Percentiles rank a stretch among this genome's conserved stretches.
These are phyloP conservation scores for Clostera curtula DNA, from an alignment of 2,888 invertebrate species.

Conservation along the genomic window DNA sequence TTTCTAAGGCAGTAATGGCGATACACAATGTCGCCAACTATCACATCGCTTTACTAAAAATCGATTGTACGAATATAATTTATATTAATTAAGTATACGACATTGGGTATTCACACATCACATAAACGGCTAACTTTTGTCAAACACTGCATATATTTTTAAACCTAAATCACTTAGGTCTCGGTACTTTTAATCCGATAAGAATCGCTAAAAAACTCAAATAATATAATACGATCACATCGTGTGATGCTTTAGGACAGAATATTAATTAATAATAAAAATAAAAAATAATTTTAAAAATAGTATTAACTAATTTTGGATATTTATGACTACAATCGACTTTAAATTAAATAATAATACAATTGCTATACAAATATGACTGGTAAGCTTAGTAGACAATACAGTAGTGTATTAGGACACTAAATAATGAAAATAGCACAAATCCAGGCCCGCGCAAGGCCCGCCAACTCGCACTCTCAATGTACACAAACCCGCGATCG, in stretches of 20 bases:
- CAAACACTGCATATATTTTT: slow-evolving; percentile 36
- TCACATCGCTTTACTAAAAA: slow-evolving; percentile 29
- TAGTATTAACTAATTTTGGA: slow-evolving; percentile 73
- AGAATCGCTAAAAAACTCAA: slow-evolving; percentile 45
- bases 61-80: slow-evolving; percentile 24
- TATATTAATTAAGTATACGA: slow-evolving; percentile 24
- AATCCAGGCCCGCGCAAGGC: slow-evolving; percentile 32
- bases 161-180: slow-evolving; percentile 37
- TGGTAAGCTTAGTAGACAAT: slow-evolving; percentile 72
- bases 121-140: slow-evolving; percentile 34
- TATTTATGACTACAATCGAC: slow-evolving; percentile 73
- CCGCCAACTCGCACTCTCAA: slow-evolving; percentile 37
- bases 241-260: slow-evolving; percentile 59
- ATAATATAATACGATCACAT: slow-evolving; percentile 52
- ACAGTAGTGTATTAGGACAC: slow-evolving; percentile 64
- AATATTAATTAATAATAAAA: slow-evolving; percentile 46
- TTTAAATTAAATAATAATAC: slow-evolving; percentile 70
- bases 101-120: slow-evolving; percentile 25
- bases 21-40: slow-evolving; percentile 26
- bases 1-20: slow-evolving; percentile 26
- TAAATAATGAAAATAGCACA: slow-evolving; percentile 68
- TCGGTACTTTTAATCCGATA: slow-evolving; percentile 34
- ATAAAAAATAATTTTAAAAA: slow-evolving; percentile 53
- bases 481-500: slow-evolving; percentile 54
- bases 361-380: slow-evolving; percentile 72